Conservation (phyloP, 2,888 invertebrate genomes). For the Torymus tubicola region DNA sequence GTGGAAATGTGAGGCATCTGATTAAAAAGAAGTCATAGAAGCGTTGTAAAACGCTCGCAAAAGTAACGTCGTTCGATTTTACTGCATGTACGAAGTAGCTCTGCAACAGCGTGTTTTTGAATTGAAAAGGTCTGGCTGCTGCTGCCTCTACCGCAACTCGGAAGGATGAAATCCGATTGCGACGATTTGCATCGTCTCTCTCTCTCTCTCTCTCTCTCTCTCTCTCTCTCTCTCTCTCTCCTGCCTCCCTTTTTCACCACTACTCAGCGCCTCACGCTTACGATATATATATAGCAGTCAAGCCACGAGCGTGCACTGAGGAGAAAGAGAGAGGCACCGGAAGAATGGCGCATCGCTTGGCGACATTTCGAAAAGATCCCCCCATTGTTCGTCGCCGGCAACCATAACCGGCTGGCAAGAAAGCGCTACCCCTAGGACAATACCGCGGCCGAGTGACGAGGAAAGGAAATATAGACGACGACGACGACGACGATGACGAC, state of each 20-base stretch:
- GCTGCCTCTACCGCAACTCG: background rate
- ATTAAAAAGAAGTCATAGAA: no score
- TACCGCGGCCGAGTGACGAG: constrained; percentile 28
- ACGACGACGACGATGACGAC: constrained; percentile 45
- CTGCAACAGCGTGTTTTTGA: background rate
- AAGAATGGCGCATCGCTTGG: constrained; percentile 27
- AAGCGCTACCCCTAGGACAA: constrained; percentile 21
- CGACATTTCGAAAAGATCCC: constrained; percentile 37
- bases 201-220: background rate
- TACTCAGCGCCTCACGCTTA: background rate
- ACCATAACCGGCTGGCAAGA: constrained; percentile 37
- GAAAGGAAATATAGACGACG: constrained; percentile 9
- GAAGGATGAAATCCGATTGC: constrained; percentile 47
- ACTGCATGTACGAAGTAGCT: background rate
- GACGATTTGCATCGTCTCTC: constrained; percentile 34
- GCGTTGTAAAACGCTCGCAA: no score
- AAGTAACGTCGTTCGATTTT: background rate
- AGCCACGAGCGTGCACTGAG: no score
- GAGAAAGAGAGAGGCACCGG: background rate
- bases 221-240: background rate
- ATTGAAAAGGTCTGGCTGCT: constrained; percentile 19
- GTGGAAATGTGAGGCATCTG: no score
- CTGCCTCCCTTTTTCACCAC: background rate
- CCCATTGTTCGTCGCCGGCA: constrained; percentile 37
- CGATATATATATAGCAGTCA: no score